These are phyloP conservation scores for Philereme vetulata DNA, from an alignment of 2,888 invertebrate species.

Conservation along the genomic window DNA sequence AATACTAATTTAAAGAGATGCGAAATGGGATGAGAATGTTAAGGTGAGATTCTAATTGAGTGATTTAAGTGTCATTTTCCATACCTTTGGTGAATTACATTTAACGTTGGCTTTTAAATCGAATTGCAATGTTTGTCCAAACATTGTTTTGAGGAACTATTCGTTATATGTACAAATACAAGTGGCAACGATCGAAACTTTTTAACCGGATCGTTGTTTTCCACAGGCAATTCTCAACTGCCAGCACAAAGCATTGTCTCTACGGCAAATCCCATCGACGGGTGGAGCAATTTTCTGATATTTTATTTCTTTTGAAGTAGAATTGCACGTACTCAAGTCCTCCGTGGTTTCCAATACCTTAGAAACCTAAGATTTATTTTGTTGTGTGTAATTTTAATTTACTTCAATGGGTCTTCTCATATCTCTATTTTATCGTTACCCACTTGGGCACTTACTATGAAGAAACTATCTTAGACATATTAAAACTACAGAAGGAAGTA, in stretches of 20 bases:
- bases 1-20: slow-evolving; percentile 34
- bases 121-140: no score
- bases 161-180: no score
- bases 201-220: slow-evolving; percentile 16
- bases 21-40: slow-evolving; percentile 13
- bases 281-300: slow-evolving; percentile 23
- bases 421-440: not conserved
- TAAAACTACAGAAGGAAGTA: no score
- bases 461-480: no score
- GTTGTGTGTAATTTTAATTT: not conserved
- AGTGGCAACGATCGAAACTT: slow-evolving; percentile 17
- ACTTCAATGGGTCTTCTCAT: not conserved
- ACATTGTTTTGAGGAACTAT: no score
- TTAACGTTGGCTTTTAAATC: not conserved
- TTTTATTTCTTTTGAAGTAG: slow-evolving; percentile 19
- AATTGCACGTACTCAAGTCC: slow-evolving; percentile 1
- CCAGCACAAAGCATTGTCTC: slow-evolving; percentile 15
- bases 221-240: slow-evolving; percentile 20
- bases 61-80: not conserved
- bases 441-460: no score
- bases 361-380: not conserved
- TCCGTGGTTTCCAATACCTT: slow-evolving; percentile 12
- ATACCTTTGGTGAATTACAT: no score
- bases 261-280: slow-evolving; percentile 12
- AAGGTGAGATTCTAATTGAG: not conserved